Evolutionary conservation across 2,888 invertebrate genomes (phyloP).

Genomic region (Calameuta pallipes): DNA sequence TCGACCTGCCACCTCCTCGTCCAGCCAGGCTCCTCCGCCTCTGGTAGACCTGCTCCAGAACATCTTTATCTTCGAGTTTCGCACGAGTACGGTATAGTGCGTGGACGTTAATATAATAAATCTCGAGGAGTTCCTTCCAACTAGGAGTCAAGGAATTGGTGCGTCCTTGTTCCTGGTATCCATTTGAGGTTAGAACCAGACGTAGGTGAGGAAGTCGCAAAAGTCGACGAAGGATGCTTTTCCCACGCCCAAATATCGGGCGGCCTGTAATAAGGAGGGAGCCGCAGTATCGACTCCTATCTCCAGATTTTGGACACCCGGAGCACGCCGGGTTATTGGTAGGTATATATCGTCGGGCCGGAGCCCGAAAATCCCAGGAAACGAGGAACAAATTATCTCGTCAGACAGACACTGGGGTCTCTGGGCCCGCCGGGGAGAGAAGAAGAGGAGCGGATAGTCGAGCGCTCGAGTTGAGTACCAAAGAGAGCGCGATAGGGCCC

Average conservation of each 20-base stretch:
- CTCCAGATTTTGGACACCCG: constrained; percentile 32
- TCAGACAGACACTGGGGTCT: constrained; percentile 53
- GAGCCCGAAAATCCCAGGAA: constrained; percentile 58
- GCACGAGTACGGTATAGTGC: background rate
- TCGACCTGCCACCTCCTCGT: constrained; percentile 12
- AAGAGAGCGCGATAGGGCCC: background rate
- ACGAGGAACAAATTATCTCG: constrained; percentile 65
- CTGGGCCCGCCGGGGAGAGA: constrained; percentile 37
- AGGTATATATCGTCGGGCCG: constrained; percentile 23
- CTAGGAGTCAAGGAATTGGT: background rate
- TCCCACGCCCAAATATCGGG: constrained; percentile 43
- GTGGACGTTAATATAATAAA: background rate
- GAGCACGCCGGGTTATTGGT: constrained; percentile 20
- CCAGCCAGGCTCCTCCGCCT: constrained; percentile 6
- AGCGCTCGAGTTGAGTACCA: background rate
- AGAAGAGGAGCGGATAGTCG: constrained; percentile 20
- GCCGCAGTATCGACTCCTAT: constrained; percentile 31
- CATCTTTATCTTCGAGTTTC: background rate
- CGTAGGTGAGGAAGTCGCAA: background rate
- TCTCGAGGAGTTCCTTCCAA: background rate
- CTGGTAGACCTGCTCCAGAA: constrained; percentile 2
- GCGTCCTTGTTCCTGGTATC: background rate
- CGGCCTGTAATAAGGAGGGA: constrained; percentile 41
- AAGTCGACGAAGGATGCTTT: constrained; percentile 24
- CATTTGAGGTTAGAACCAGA: background rate